A percentile compares a stretch with the other conserved stretches of the same genome.
Conservation (phyloP, 2,797 vertebrate species). For the Crocidura indochinensis region DNA sequence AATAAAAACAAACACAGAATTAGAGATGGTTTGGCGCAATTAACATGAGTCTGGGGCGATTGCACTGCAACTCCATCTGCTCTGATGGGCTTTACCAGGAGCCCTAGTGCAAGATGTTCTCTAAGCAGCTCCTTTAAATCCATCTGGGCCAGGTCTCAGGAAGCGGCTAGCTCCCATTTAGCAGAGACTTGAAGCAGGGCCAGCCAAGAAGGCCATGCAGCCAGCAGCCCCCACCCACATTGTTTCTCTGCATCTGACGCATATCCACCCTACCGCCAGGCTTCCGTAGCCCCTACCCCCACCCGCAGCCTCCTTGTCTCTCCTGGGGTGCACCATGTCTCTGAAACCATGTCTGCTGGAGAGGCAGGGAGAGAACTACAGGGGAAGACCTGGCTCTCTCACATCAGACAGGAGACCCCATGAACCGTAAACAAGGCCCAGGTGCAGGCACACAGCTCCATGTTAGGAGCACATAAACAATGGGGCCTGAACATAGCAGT, state of each 20-base stretch:
- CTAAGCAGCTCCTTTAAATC: conserved; percentile 55
- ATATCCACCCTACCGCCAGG: conserved; percentile 77
- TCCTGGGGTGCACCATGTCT: conserved; percentile 21
- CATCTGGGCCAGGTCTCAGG: conserved; percentile 70
- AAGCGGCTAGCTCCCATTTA: conserved; percentile 81
- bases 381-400: not conserved
- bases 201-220: conserved; percentile 79
- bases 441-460: too few species aligned
- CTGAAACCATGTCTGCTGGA: conserved; percentile 57
- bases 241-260: conserved; percentile 82
- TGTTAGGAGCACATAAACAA: too few species aligned
- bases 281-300: conserved; percentile 70
- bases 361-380: not conserved
- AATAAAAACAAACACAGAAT: not conserved
- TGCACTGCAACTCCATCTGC: conserved; percentile 66
- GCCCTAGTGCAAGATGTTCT: conserved; percentile 11
- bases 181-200: conserved; percentile 77
- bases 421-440: conserved; percentile 1
- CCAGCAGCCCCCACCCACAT: conserved; percentile 82
- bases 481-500: not conserved
- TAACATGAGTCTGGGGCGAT: not conserved
- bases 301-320: not conserved
- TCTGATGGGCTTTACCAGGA: not conserved
- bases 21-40: not conserved
- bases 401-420: not conserved